Conservation (phyloP, 2,113 vertebrate genomes). For the Paraplagusia blochii region DNA sequence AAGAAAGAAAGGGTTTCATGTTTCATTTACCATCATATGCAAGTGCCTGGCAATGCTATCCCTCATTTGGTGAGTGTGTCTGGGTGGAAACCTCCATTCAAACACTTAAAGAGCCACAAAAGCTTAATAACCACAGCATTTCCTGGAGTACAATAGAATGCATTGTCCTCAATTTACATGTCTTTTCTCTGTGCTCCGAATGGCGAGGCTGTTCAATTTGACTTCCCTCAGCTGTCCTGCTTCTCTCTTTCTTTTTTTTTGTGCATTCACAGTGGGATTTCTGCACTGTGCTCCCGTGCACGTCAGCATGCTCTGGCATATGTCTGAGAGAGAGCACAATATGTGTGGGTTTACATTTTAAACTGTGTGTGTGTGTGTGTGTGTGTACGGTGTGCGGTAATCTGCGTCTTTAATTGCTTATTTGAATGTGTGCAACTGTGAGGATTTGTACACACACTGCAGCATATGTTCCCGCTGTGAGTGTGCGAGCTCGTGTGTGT, state of each 20-base stretch:
- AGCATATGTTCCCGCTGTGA: constrained; percentile 74
- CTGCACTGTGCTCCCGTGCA: constrained; percentile 51
- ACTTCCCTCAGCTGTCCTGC: constrained; percentile 51
- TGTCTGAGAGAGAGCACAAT: constrained; percentile 63
- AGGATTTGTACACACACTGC: constrained; percentile 66
- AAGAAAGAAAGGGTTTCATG: no score
- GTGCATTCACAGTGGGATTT: constrained; percentile 58
- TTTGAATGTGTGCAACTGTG: constrained; percentile 62
- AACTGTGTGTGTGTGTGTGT: constrained; percentile 11
- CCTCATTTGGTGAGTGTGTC: constrained; percentile 79
- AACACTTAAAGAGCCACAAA: constrained; percentile 12
- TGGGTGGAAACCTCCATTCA: constrained; percentile 63
- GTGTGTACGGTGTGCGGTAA: constrained; percentile 55
- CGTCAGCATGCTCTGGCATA: constrained; percentile 61
- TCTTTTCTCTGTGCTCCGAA: constrained; percentile 30
- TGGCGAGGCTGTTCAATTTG: constrained; percentile 41
- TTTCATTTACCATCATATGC: constrained; percentile 65
- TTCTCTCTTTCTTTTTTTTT: constrained; percentile 23
- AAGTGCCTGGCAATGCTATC: constrained; percentile 80
- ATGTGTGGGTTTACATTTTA: constrained; percentile 59
- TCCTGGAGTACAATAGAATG: constrained; percentile 21
- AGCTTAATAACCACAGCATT: constrained; percentile 24
- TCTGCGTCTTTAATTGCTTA: constrained; percentile 68
- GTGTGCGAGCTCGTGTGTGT: constrained; percentile 53
- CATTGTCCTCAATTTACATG: constrained; percentile 46